Percentiles rank a stretch among this genome's conserved stretches.
Conservation (phyloP, 2,888 invertebrate species). For the Phorcus lineatus region DNA sequence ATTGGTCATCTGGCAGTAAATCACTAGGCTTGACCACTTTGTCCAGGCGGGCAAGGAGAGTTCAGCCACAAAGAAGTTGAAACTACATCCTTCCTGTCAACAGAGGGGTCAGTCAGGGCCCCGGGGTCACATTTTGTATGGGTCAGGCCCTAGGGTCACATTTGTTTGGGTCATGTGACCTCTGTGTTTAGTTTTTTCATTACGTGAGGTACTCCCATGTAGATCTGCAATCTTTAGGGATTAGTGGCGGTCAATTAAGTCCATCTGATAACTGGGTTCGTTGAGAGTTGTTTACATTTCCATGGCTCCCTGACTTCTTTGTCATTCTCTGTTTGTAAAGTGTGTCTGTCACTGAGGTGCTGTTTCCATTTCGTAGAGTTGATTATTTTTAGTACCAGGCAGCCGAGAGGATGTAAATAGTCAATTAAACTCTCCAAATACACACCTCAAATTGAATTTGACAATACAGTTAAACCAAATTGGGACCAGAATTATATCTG, state of each 20-base stretch:
- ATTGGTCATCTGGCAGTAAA: neutral
- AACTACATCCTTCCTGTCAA: neutral
- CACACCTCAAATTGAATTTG: no score
- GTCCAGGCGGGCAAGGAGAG: neutral
- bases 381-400: neutral
- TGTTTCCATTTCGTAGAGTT: neutral
- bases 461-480: no score
- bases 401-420: neutral
- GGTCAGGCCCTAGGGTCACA: neutral
- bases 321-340: neutral
- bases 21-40: neutral
- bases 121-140: neutral
- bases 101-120: neutral
- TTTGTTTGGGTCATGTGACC: neutral
- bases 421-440: no score
- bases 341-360: neutral
- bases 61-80: neutral
- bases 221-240: neutral
- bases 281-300: neutral
- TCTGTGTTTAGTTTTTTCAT: conserved; percentile 1
- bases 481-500: no score
- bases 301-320: neutral
- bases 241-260: conserved; percentile 1
- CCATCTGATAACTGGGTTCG: neutral
- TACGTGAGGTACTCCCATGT: neutral